Percentiles rank a stretch among this genome's conserved stretches.
phyloP scores from a whole-genome alignment of 2,797 vertebrate species.

The Aratinga solstitialis region DNA sequence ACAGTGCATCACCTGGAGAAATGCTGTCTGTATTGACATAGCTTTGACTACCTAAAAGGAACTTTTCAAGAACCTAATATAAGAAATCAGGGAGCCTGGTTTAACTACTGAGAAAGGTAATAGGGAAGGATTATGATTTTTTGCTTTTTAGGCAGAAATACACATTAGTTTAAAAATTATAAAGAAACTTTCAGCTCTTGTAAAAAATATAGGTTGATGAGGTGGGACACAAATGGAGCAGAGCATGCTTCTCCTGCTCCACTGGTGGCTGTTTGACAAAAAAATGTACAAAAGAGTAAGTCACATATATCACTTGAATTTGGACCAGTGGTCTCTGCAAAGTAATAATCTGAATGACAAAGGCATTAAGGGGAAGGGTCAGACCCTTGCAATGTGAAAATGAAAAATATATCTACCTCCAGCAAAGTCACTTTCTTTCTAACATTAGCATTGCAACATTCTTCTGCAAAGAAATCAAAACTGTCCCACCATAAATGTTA shows the following conservation, averaged over 20 bases:
- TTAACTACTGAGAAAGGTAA: background rate
- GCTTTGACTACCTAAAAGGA: background rate
- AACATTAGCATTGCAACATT: background rate
- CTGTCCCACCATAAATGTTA: background rate
- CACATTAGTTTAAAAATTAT: background rate
- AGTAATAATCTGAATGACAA: background rate
- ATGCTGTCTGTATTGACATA: background rate
- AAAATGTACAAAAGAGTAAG: background rate
- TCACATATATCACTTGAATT: background rate
- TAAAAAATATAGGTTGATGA: background rate
- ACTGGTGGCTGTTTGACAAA: background rate
- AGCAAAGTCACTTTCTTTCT: background rate
- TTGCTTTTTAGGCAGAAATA: background rate
- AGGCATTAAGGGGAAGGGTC: background rate
- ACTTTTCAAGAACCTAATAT: background rate
- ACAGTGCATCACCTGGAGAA: background rate
- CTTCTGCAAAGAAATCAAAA: background rate
- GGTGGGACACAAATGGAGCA: background rate
- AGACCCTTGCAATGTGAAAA: background rate
- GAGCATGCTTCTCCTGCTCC: background rate
- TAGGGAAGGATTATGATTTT: background rate
- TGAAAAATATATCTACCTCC: background rate
- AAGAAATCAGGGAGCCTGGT: background rate
- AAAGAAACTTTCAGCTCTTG: background rate
- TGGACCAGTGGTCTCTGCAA: background rate